Conservation (phyloP, 1,140 invertebrate genomes). For the Brachionus rotundiformis region DNA sequence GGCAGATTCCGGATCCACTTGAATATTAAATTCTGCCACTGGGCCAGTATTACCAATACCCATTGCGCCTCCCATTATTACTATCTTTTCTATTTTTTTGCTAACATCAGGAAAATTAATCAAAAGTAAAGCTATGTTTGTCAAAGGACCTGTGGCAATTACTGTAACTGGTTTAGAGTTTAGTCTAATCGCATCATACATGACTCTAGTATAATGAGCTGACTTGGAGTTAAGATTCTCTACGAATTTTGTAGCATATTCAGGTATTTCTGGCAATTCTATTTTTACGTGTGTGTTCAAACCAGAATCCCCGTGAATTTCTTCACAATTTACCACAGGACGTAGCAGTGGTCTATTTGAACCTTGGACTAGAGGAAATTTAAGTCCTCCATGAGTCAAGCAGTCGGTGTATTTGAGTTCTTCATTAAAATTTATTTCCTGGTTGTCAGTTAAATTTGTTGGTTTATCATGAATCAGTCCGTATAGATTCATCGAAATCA, state of each 20-base stretch:
- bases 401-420: conserved; percentile 4
- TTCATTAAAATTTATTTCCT: neutral
- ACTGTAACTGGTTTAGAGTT: neutral
- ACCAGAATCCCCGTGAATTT: conserved; percentile 52
- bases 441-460: neutral
- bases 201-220: conserved; percentile 16
- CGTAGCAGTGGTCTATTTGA: neutral
- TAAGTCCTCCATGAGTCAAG: neutral
- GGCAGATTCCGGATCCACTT: conserved; percentile 46
- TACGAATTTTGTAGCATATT: conserved; percentile 13
- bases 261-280: conserved; percentile 37
- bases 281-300: conserved; percentile 26
- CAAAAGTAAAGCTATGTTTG: conserved; percentile 39
- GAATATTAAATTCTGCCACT: conserved; percentile 49
- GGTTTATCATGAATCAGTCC: neutral
- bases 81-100: conserved; percentile 41
- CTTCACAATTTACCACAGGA: neutral
- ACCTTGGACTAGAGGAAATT: conserved; percentile 37
- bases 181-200: conserved; percentile 10
- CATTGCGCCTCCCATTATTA: conserved; percentile 35
- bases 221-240: neutral
- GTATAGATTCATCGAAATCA: conserved; percentile 30
- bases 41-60: conserved; percentile 44
- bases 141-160: conserved; percentile 47
- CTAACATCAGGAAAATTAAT: conserved; percentile 32